Evolutionary conservation across 2,797 vertebrate genomes (phyloP), one percentile per base, ranked within the genome.

Genomic region (Microchirus variegatus): DNA sequence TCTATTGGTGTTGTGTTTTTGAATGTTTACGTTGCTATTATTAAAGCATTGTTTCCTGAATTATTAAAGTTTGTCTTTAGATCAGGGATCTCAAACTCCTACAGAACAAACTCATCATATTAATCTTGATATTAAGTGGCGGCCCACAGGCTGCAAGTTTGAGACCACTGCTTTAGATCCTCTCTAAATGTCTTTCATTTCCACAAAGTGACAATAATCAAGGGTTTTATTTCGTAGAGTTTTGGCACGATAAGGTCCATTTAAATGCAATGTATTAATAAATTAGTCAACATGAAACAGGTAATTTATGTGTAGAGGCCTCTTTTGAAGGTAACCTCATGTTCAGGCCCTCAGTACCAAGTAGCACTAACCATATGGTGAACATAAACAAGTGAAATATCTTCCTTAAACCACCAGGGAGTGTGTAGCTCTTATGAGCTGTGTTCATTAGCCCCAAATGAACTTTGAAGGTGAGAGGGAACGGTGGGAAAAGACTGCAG

Each of bases 401-500:
- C 67, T 62, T 55, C 63, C 53, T 50, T 50, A 31, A 77, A 57
- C 57, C 81, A 69, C 26, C 4, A 2, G 87, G 81, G 82, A 86
- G 62, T 54, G 3, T 37, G 75, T 43, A 68, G 76, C 64, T 60
- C 70, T 60, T 77, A 62, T 67, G 71, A 77, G 67, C 68, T n/a
- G 35, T 65, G 78, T 87, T 87, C 84, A 88, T 87, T 84, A 85
- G 73, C 83, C 81, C 63, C 58, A 37, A 37, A 60, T 65, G 70
- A 85, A 78, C 83, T 78, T 48, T 88, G 79, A 87, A 87, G 87
- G 81, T 88, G 82, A 88, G 73, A 19, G 41, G 52, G 58, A 80
- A 51, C 58, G 17, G 36, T 3, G 17, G 42, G 47, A 56, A 70
- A 50, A 70, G 67, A 44, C 61, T 13, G 15, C 42, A 56, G 36